Conservation (phyloP, 2,888 invertebrate species). For the Cecidostiba fungosa region DNA sequence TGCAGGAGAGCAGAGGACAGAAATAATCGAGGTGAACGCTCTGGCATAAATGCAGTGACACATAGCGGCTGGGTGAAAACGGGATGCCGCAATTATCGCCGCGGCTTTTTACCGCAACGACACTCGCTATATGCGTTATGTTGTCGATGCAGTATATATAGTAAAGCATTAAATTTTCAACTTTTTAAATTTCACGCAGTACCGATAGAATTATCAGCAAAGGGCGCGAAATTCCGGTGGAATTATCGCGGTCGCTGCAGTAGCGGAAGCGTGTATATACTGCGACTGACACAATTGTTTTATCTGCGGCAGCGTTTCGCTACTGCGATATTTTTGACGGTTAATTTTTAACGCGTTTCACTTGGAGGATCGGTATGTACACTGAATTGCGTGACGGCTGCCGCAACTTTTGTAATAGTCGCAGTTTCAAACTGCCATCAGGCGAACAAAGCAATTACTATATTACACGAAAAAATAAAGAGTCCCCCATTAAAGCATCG, state of each 20-base stretch:
- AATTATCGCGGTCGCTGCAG: not conserved
- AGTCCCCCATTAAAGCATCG: no score
- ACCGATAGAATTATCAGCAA: not conserved
- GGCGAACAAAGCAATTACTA: not conserved
- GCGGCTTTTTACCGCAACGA: slow-evolving; percentile 18
- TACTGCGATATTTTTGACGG: slow-evolving; percentile 7
- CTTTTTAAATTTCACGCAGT: not conserved
- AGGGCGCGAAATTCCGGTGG: slow-evolving; percentile 15
- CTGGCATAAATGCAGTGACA: not conserved
- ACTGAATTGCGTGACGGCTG: no score
- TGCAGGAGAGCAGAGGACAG: not conserved
- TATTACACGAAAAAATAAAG: not conserved
- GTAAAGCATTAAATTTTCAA: slow-evolving; percentile 6
- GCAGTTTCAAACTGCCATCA: no score
- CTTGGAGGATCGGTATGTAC: not conserved
- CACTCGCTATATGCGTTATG: not conserved
- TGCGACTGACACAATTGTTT: slow-evolving; percentile 30
- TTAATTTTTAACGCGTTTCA: not conserved
- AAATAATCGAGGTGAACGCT: not conserved
- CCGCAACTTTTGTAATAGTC: no score
- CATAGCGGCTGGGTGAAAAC: not conserved
- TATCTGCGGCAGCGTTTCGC: not conserved
- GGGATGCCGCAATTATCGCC: slow-evolving; percentile 45
- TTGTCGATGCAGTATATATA: not conserved
- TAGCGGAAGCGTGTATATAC: not conserved